Evolutionary conservation across 2,888 invertebrate genomes (phyloP).

Genomic region (Thalpophila matura): DNA sequence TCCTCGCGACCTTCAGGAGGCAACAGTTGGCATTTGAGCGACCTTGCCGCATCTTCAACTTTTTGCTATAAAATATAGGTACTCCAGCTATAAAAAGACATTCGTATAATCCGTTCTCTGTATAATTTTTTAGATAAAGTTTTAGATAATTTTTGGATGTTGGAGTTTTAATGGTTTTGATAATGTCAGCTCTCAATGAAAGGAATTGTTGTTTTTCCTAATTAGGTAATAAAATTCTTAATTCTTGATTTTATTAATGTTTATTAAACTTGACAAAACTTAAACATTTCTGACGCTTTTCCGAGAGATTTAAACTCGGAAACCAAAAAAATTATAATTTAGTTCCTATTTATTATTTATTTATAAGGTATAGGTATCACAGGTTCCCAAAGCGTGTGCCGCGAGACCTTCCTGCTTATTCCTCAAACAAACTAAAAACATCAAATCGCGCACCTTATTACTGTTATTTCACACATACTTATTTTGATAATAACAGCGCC

Average conservation of each 20-base stretch:
- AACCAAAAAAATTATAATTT: too few relatives aligned
- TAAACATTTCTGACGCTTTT: neutral
- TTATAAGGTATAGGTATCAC: too few relatives aligned
- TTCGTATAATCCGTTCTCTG: conserved; percentile 26
- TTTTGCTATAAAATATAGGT: conserved; percentile 36
- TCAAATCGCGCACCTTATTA: too few relatives aligned
- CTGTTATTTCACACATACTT: too few relatives aligned
- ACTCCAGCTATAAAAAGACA: conserved; percentile 21
- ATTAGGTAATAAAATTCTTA: conserved; percentile 10
- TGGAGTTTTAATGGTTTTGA: neutral
- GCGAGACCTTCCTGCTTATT: too few relatives aligned
- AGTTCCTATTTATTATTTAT: too few relatives aligned
- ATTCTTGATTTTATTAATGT: neutral
- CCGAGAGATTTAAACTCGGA: too few relatives aligned
- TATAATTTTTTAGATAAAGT: conserved; percentile 24
- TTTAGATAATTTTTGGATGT: conserved; percentile 3
- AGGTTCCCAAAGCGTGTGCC: too few relatives aligned
- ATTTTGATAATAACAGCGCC: too few relatives aligned
- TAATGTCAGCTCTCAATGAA: neutral
- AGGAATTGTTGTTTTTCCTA: conserved; percentile 4
- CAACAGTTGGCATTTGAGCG: conserved; percentile 96
- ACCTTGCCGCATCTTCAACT: conserved; percentile 90
- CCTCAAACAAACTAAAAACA: too few relatives aligned
- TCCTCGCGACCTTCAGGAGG: conserved; percentile 96
- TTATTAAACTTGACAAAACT: too few relatives aligned